phyloP scores from a whole-genome alignment of 2,113 vertebrate genomes.

The Cynocephalus volans region DNA sequence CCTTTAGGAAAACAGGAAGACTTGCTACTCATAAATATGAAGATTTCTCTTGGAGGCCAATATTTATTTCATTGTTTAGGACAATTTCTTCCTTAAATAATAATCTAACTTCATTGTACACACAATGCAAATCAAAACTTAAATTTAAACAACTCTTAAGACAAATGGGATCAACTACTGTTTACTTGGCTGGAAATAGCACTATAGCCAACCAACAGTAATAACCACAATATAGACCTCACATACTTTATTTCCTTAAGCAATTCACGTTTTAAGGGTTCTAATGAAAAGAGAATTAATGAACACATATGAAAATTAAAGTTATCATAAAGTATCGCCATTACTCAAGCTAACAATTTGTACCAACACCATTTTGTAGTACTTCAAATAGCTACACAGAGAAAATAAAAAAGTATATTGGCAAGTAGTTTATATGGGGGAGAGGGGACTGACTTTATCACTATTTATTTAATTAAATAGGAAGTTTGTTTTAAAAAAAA shows the following conservation, averaged over 20 bases:
- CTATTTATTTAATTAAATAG: not conserved
- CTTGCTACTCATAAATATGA: not conserved
- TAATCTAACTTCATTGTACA: slow-evolving; percentile 16
- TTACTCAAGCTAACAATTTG: slow-evolving; percentile 14
- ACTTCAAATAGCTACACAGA: not conserved
- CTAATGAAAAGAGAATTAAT: not conserved
- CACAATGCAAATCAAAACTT: not conserved
- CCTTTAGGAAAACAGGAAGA: not conserved
- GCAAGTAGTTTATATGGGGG: not conserved
- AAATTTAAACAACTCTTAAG: slow-evolving; percentile 45
- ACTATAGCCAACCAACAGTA: not conserved
- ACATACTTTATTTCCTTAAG: not conserved
- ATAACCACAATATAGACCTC: not conserved
- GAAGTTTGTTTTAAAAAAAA: not conserved
- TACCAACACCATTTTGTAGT: not conserved
- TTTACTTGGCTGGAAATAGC: not conserved
- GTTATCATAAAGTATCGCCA: not conserved
- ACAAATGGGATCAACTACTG: not conserved
- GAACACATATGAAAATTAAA: not conserved
- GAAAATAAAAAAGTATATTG: not conserved
- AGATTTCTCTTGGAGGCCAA: not conserved
- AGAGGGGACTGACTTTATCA: not conserved
- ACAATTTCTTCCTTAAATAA: not conserved
- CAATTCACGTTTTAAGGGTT: not conserved
- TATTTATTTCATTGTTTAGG: not conserved